These are phyloP conservation scores for Hyperoplus immaculatus DNA, from an alignment of 2,797 vertebrate genomes.

Conservation along the genomic window DNA sequence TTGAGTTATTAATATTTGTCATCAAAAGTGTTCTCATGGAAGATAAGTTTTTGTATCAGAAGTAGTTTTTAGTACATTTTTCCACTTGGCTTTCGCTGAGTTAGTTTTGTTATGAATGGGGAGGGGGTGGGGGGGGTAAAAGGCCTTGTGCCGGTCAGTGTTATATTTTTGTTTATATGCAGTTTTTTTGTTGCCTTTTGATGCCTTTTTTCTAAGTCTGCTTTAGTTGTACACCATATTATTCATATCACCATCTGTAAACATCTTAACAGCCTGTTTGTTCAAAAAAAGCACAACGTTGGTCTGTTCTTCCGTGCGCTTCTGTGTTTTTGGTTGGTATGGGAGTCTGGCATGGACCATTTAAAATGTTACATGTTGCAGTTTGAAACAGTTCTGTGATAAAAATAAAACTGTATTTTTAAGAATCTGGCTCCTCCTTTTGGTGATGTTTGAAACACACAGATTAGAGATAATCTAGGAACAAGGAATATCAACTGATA, in stretches of 20 bases:
- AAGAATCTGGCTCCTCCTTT: conserved; percentile 62
- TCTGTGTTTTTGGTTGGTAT: not conserved
- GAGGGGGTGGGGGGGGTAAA: not conserved
- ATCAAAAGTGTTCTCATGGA: conserved; percentile 18
- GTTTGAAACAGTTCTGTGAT: conserved; percentile 18
- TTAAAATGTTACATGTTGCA: conserved; percentile 39
- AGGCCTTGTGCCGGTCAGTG: conserved; percentile 2
- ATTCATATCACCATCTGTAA: conserved; percentile 8
- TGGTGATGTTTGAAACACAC: conserved; percentile 51
- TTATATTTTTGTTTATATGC: conserved; percentile 21
- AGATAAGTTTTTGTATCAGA: conserved; percentile 50
- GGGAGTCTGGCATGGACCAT: not conserved
- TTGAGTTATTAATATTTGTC: conserved; percentile 14
- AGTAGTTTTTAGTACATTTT: conserved; percentile 32
- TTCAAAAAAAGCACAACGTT: conserved; percentile 36
- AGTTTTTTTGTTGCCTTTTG: conserved; percentile 32
- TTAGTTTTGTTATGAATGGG: conserved; percentile 11
- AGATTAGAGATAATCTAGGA: not conserved
- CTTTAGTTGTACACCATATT: conserved; percentile 47
- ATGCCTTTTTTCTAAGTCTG: conserved; percentile 21
- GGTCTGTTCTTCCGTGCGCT: conserved; percentile 3
- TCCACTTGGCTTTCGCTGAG: not conserved
- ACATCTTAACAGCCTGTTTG: conserved; percentile 35
- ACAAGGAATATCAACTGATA: not conserved
- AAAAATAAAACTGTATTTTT: conserved; percentile 68